Base-by-base conservation (phyloP, 2,888 invertebrate genomes). In the Xanthia icteritia region DNA sequence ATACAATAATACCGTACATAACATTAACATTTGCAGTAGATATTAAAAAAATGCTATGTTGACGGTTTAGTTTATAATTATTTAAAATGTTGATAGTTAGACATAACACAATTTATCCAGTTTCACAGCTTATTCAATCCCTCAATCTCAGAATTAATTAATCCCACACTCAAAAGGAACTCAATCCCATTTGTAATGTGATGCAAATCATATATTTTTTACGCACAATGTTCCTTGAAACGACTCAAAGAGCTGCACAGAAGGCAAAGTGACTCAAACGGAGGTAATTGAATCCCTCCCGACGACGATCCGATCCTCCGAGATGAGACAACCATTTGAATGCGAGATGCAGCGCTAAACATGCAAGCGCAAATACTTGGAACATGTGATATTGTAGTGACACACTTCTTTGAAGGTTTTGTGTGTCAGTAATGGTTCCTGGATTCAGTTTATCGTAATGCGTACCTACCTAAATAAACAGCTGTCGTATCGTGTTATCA, bases 241-340 rank as follows among this genome's bases (percentile, higher is more conserved):
- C 15, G 56, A 9, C 63, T 77, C 72, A 80, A 79, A 85, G 85
- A 74, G 76, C 64, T 77, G 61, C 74, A 75, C 76, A 79, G 81
- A 77, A 77, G 86, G 79, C 81, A 72, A 63, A 65, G 69, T 72
- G 69, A 76, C 84, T 87, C 90, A 89, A 88, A 90, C 89, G 88
- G 85, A 87, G 88, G 91, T 92, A 93, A 92, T 92, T 92, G 91
- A 92, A 92, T 93, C 86, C 79, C 78, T 82, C 85, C 84, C 82
- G 81, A 76, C 82, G 81, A 76, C 88, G 90, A 89, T 85, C 89
- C 82, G 83, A 86, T 91, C 90, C 86, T 75, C 74, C 63, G 89
- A 88, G 90, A 91, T 86, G 85, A 85, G 86, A 88, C 81, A 81
- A 79, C 81, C 88, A 90, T 90, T 90, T 91, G 91, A 92, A 93